Conservation (phyloP, 2,797 vertebrate genomes). For the Siniperca undulata region DNA sequence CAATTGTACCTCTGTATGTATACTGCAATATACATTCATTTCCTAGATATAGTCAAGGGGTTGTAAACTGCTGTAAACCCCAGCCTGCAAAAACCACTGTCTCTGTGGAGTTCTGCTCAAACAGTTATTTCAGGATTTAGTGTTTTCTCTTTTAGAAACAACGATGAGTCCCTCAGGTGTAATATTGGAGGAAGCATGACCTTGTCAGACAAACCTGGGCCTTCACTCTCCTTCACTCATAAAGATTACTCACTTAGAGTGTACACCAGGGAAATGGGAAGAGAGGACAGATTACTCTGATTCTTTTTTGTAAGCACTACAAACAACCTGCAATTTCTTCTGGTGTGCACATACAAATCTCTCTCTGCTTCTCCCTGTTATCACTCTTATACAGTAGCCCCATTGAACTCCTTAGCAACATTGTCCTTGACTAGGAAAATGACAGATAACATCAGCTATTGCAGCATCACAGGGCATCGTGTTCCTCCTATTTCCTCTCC, state of each 20-base stretch:
- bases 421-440: conserved; percentile 65
- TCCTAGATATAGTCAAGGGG: conserved; percentile 9
- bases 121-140: conserved; percentile 51
- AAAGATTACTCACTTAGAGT: conserved; percentile 56
- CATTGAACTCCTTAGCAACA: conserved; percentile 50
- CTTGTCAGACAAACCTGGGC: conserved; percentile 67
- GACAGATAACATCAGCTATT: conserved; percentile 63
- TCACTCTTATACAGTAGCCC: conserved; percentile 45
- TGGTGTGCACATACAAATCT: conserved; percentile 37
- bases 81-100: conserved; percentile 35
- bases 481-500: conserved; percentile 16
- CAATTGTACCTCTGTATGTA: conserved; percentile 21
- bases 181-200: conserved; percentile 62
- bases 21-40: conserved; percentile 15
- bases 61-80: conserved; percentile 12
- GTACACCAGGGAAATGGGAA: conserved; percentile 33
- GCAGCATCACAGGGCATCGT: conserved; percentile 52
- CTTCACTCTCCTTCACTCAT: conserved; percentile 49
- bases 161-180: conserved; percentile 61
- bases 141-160: conserved; percentile 58
- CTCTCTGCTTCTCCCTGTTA: conserved; percentile 41
- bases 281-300: conserved; percentile 41
- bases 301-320: conserved; percentile 39
- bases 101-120: conserved; percentile 45
- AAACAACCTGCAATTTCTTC: conserved; percentile 59